A percentile compares a stretch with the other conserved stretches of the same genome.
These are phyloP conservation scores for Atta cephalotes DNA, from an alignment of 1,140 invertebrate genomes.

Conservation along the genomic window DNA sequence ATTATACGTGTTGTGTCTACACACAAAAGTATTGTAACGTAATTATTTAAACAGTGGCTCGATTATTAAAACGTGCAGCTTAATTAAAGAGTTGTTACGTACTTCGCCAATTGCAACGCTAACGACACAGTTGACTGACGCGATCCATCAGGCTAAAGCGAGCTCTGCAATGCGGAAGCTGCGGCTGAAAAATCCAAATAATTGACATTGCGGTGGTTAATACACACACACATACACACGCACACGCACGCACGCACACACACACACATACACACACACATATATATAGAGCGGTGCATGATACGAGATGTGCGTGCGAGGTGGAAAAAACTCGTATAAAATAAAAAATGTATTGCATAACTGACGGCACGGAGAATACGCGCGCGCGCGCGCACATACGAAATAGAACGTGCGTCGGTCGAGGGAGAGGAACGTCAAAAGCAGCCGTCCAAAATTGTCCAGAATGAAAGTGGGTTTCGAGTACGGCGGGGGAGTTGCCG, in stretches of 20 bases:
- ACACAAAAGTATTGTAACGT: not conserved
- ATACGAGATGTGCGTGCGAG: slow-evolving; percentile 37
- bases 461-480: slow-evolving; percentile 70
- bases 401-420: slow-evolving; percentile 30
- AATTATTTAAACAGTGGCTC: slow-evolving; percentile 25
- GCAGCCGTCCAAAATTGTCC: slow-evolving; percentile 70
- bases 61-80: slow-evolving; percentile 37
- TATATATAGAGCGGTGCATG: slow-evolving; percentile 17
- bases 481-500: not conserved
- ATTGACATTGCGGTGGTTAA: slow-evolving; percentile 54
- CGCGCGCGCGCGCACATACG: not conserved
- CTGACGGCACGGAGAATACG: not conserved
- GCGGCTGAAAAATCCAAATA: slow-evolving; percentile 41
- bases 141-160: slow-evolving; percentile 22
- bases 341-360: slow-evolving; percentile 56
- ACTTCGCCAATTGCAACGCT: slow-evolving; percentile 22
- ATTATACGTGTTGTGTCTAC: not conserved
- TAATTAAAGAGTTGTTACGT: slow-evolving; percentile 12
- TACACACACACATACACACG: too few species aligned
- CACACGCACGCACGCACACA: too few species aligned
- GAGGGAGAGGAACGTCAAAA: slow-evolving; percentile 65
- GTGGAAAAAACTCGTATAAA: slow-evolving; percentile 32
- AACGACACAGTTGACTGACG: slow-evolving; percentile 8
- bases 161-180: not conserved
- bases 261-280: too few species aligned